A percentile compares a stretch with the other conserved stretches of the same genome.
Evolutionary conservation across 2,113 vertebrate species (phyloP).

Genomic region (Hemiprocne comata): DNA sequence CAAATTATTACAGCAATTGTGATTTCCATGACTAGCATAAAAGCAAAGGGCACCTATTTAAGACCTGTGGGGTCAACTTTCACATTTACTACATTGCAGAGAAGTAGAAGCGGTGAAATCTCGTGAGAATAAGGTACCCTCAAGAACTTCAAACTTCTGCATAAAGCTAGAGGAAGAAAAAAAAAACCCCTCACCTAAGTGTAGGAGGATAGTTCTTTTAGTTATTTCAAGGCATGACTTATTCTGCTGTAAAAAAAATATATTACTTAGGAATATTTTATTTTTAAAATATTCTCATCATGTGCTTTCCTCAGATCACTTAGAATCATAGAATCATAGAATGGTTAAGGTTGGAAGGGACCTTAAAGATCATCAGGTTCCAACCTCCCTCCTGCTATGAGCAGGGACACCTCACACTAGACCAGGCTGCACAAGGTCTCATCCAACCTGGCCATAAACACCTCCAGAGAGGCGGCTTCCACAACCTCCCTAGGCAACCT

Average conservation of each 20-base stretch:
- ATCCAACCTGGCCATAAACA: no score
- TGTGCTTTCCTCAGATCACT: neutral
- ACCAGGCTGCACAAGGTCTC: no score
- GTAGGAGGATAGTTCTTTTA: neutral
- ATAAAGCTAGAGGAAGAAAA: neutral
- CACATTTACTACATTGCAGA: constrained; percentile 32
- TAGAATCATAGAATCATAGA: no score
- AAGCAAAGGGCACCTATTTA: constrained; percentile 62
- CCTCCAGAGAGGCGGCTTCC: no score
- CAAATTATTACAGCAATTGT: constrained; percentile 71
- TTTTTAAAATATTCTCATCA: neutral
- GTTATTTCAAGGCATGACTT: neutral
- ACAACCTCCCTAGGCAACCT: no score
- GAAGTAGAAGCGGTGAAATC: neutral
- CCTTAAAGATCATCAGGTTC: no score
- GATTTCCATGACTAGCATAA: constrained; percentile 63
- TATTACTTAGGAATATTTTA: neutral
- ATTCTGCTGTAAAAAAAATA: neutral
- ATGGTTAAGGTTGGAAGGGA: no score
- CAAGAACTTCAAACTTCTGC: neutral
- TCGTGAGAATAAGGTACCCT: neutral
- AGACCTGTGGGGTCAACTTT: constrained; percentile 56
- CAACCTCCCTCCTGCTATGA: no score
- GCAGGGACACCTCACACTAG: no score
- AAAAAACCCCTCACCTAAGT: neutral